A percentile compares a stretch with the other conserved stretches of the same genome.
These are phyloP conservation scores for Oligia strigilis DNA, from an alignment of 2,888 invertebrate species.

Conservation along the genomic window DNA sequence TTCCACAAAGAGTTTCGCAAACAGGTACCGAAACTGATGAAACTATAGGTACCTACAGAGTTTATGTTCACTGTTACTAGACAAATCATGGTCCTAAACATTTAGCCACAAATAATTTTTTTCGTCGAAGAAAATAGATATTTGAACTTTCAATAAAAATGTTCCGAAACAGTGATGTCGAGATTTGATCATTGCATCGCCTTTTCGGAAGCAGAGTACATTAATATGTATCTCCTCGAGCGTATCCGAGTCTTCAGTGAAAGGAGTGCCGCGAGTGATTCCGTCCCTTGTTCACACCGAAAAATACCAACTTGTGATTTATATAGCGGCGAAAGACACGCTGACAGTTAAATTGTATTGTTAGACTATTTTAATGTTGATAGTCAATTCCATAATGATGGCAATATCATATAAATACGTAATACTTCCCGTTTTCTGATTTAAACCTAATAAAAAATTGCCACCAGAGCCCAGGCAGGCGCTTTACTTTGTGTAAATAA, in stretches of 20 bases:
- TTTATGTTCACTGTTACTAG: constrained; percentile 2
- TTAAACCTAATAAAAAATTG: not conserved
- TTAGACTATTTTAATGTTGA: not conserved
- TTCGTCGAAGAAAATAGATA: not conserved
- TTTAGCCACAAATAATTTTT: not conserved
- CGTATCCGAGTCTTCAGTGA: constrained; percentile 59
- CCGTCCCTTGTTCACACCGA: constrained; percentile 55
- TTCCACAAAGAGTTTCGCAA: constrained; percentile 24
- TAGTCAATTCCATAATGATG: not conserved
- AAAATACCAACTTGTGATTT: constrained; percentile 55
- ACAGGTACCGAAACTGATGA: not conserved
- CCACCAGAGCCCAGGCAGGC: not conserved
- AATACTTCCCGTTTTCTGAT: not conserved
- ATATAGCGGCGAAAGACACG: constrained; percentile 38
- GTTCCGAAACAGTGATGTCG: constrained; percentile 47
- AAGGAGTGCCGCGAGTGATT: constrained; percentile 57
- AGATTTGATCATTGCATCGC: constrained; percentile 55
- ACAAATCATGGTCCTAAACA: not conserved
- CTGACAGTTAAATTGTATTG: not conserved
- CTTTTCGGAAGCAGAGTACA: constrained; percentile 61
- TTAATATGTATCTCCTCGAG: constrained; percentile 68
- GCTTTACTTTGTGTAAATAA: no score
- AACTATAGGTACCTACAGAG: constrained; percentile 2
- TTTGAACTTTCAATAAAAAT: constrained; percentile 6
- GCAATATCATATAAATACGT: not conserved